These are phyloP conservation scores for Harpagifer antarcticus DNA, from an alignment of 2,797 vertebrate genomes.

Conservation along the genomic window DNA sequence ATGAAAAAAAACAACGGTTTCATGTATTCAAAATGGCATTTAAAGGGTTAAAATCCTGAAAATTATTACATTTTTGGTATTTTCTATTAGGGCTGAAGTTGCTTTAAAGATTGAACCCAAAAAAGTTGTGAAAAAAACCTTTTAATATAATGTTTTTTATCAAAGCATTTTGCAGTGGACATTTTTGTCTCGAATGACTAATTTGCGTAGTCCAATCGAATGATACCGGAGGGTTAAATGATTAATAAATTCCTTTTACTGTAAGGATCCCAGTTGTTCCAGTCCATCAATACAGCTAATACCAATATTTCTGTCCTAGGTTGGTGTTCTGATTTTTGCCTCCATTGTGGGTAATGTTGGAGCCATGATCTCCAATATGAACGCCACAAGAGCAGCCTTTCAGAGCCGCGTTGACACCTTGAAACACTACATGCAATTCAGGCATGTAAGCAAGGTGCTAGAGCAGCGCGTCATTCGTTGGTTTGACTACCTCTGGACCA, in stretches of 20 bases:
- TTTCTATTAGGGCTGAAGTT: too few relatives aligned
- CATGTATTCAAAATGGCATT: too few relatives aligned
- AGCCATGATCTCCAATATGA: slow-evolving; percentile 98
- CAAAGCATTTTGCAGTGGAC: too few relatives aligned
- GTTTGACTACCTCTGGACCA: slow-evolving; percentile 98
- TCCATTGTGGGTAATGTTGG: slow-evolving; percentile 98
- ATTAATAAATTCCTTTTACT: not conserved
- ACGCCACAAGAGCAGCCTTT: slow-evolving; percentile 92
- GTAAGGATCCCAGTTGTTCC: not conserved
- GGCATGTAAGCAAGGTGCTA: slow-evolving; percentile 93
- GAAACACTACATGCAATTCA: slow-evolving; percentile 98
- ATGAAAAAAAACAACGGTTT: too few relatives aligned
- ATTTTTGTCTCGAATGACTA: too few relatives aligned
- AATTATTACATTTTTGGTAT: too few relatives aligned
- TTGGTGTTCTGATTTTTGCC: slow-evolving; percentile 95
- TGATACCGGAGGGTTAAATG: too few relatives aligned
- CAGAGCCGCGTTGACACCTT: slow-evolving; percentile 92
- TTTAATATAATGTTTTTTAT: too few relatives aligned
- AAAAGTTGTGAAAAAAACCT: too few relatives aligned
- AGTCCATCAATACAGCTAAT: not conserved
- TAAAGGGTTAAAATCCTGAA: too few relatives aligned
- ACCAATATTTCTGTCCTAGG: slow-evolving; percentile 43
- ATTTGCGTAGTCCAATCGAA: too few relatives aligned
- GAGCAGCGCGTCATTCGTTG: slow-evolving; percentile 95
- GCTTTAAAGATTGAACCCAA: too few relatives aligned